These are phyloP conservation scores for Lophius piscatorius DNA, from an alignment of 2,113 vertebrate species.

Conservation along the genomic window DNA sequence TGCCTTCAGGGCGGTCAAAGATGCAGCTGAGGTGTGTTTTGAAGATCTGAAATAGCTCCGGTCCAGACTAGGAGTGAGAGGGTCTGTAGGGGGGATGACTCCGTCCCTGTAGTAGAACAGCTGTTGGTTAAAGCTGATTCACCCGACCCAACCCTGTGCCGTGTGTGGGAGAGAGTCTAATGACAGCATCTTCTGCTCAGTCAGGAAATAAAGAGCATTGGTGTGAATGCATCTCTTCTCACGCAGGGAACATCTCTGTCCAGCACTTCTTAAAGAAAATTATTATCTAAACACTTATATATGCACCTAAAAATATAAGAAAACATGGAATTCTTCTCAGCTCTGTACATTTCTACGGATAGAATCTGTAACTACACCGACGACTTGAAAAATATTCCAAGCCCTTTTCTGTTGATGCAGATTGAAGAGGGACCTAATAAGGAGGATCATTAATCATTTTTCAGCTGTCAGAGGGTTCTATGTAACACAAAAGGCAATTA, in stretches of 20 bases:
- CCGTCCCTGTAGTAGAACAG: conserved; percentile 40
- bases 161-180: conserved; percentile 39
- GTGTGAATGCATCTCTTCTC: conserved; percentile 17
- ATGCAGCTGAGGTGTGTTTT: conserved; percentile 20
- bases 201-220: conserved; percentile 14
- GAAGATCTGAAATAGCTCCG: conserved; percentile 46
- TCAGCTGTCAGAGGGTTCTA: not conserved
- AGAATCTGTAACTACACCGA: conserved; percentile 12
- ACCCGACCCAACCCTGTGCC: conserved; percentile 51
- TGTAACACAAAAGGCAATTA: not conserved
- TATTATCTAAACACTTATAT: no score
- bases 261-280: no score
- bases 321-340: no score
- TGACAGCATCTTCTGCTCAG: conserved; percentile 43
- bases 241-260: not conserved
- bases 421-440: not conserved
- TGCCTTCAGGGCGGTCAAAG: not conserved
- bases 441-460: not conserved
- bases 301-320: conserved; percentile 16
- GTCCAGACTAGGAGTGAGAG: conserved; percentile 50
- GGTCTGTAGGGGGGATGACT: conserved; percentile 18
- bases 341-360: no score
- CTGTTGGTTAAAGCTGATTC: conserved; percentile 65
- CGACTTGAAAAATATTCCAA: not conserved
- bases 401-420: not conserved